A percentile compares a stretch with the other conserved stretches of the same genome.
These are phyloP conservation scores for Nyctibius grandis DNA, from an alignment of 2,797 vertebrate genomes.

Conservation along the genomic window DNA sequence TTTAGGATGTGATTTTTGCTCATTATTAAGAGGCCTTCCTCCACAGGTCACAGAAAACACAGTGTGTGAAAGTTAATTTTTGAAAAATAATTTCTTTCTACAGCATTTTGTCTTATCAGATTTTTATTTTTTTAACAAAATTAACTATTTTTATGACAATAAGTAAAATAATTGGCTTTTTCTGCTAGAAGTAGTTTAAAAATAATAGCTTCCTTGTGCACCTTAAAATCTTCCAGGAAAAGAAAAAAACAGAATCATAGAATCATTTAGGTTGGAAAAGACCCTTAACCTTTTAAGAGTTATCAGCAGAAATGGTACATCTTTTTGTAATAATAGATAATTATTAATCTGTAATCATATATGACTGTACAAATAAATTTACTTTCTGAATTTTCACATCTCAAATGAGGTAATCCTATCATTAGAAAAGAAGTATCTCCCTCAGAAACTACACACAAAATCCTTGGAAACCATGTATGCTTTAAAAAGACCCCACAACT, in stretches of 20 bases:
- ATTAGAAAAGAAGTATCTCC: background rate
- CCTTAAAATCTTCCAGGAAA: background rate
- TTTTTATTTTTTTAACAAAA: background rate
- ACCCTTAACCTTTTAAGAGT: background rate
- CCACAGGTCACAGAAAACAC: background rate
- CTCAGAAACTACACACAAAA: background rate
- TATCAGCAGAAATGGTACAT: background rate
- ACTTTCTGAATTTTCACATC: background rate
- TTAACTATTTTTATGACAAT: background rate
- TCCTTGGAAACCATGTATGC: background rate
- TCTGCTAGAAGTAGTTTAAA: background rate
- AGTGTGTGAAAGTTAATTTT: background rate
- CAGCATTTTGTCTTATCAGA: background rate
- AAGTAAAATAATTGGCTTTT: background rate
- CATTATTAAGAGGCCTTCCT: background rate
- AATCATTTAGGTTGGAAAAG: background rate
- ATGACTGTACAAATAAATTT: background rate
- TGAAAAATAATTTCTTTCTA: background rate
- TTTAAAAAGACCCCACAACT: background rate
- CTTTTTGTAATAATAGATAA: background rate
- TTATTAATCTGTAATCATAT: background rate
- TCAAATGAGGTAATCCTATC: background rate
- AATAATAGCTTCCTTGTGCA: background rate
- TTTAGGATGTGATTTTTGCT: background rate
- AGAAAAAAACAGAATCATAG: background rate